phyloP scores from a whole-genome alignment of 2,888 invertebrate genomes.

The Sarcophaga subvicina region DNA sequence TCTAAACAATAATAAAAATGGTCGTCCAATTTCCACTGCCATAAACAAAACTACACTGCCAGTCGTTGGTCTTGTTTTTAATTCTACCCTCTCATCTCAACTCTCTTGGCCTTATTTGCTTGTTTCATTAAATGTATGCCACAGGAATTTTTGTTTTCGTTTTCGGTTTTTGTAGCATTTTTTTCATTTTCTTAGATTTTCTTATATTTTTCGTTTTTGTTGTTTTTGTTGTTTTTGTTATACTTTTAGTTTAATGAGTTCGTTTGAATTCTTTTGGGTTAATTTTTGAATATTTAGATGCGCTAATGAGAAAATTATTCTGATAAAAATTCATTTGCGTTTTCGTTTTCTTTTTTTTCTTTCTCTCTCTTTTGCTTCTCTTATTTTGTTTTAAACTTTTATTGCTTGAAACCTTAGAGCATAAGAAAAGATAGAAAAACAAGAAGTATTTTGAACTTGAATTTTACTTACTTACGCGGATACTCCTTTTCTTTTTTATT shows the following conservation, averaged over 20 bases:
- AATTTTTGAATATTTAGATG: constrained; percentile 64
- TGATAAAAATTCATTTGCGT: constrained; percentile 42
- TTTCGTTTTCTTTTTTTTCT: not conserved
- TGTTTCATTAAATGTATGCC: not conserved
- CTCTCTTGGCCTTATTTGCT: not conserved
- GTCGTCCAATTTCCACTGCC: not conserved
- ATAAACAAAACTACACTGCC: not conserved
- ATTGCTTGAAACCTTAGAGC: too few species aligned
- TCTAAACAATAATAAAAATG: constrained; percentile 26
- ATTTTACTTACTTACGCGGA: not conserved
- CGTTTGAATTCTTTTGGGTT: constrained; percentile 60
- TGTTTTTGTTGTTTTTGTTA: not conserved
- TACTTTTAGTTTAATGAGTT: constrained; percentile 62
- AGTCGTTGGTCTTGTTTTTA: not conserved
- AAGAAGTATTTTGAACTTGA: not conserved
- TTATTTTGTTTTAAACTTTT: not conserved
- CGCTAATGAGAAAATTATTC: constrained; percentile 68
- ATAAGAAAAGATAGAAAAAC: not conserved
- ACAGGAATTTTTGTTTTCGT: too few species aligned
- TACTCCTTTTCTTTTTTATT: not conserved
- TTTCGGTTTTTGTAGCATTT: not conserved
- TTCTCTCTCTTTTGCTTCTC: too few species aligned
- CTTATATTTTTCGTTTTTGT: not conserved
- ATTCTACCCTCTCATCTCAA: not conserved
- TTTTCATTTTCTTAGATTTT: not conserved